These are phyloP conservation scores for Ianthella basta DNA, from an alignment of 37 sponge, comb jelly and placozoan genomes.

Conservation along the genomic window DNA sequence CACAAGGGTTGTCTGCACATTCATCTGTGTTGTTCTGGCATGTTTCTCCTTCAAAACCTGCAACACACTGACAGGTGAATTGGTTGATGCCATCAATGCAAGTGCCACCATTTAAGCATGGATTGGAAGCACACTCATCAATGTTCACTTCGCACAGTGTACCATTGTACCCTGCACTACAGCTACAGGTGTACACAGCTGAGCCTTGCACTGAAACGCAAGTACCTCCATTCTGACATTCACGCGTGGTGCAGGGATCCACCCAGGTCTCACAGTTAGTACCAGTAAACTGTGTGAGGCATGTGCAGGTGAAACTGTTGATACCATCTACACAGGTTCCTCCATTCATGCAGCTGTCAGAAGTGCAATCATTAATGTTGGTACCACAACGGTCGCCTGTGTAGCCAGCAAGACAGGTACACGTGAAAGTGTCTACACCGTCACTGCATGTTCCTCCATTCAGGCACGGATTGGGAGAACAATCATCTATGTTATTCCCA, in stretches of 20 bases:
- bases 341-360: conserved; percentile 33
- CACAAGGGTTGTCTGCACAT: conserved; percentile 28
- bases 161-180: conserved; percentile 45
- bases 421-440: conserved; percentile 19
- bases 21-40: conserved; percentile 37
- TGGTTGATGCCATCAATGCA: conserved; percentile 37
- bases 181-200: conserved; percentile 32
- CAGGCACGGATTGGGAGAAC: conserved; percentile 40
- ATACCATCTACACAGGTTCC: conserved; percentile 18
- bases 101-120: conserved; percentile 33
- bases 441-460: conserved; percentile 43
- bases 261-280: conserved; percentile 17
- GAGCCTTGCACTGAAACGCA: conserved; percentile 35
- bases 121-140: conserved; percentile 43
- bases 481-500: conserved; percentile 40
- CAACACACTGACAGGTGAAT: conserved; percentile 19
- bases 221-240: conserved; percentile 41
- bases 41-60: conserved; percentile 27
- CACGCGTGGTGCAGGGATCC: conserved; percentile 38
- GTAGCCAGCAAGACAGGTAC: conserved; percentile 30
- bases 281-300: conserved; percentile 34
- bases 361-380: conserved; percentile 40
- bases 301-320: neutral
- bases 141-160: conserved; percentile 34
- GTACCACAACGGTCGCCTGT: conserved; percentile 30